phyloP scores from a whole-genome alignment of 2,113 vertebrate species.

The Zeus faber region DNA sequence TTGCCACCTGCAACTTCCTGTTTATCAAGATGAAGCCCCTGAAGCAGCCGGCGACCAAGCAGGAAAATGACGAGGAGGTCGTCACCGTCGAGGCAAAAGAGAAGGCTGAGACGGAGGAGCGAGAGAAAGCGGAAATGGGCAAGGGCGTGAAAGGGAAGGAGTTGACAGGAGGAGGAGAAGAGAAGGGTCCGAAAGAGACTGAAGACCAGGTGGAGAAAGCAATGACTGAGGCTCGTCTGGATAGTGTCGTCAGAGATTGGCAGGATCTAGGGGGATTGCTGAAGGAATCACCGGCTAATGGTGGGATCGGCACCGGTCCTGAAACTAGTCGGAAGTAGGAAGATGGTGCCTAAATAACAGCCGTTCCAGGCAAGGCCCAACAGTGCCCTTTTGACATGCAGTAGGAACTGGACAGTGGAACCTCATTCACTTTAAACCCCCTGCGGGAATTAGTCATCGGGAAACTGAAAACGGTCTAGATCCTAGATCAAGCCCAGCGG shows the following conservation, averaged over 20 bases:
- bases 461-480: no score
- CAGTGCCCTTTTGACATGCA: not conserved
- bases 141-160: conserved; percentile 5
- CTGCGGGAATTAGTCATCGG: no score
- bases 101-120: conserved; percentile 34
- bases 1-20: conserved; percentile 81
- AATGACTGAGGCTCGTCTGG: conserved; percentile 41
- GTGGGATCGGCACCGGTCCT: conserved; percentile 70
- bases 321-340: conserved; percentile 77
- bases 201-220: conserved; percentile 6
- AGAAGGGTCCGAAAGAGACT: conserved; percentile 42
- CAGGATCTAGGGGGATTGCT: conserved; percentile 82
- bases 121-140: conserved; percentile 24
- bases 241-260: conserved; percentile 65
- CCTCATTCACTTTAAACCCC: no score
- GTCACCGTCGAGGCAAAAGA: conserved; percentile 56
- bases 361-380: not conserved
- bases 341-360: not conserved
- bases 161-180: conserved; percentile 37
- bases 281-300: conserved; percentile 78
- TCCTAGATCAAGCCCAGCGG: no score
- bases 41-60: conserved; percentile 49
- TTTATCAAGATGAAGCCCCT: conserved; percentile 75
- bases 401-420: no score
- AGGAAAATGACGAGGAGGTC: conserved; percentile 77